Base-by-base conservation (phyloP, 2,113 vertebrate genomes). In the Budorcas taxicolor region DNA sequence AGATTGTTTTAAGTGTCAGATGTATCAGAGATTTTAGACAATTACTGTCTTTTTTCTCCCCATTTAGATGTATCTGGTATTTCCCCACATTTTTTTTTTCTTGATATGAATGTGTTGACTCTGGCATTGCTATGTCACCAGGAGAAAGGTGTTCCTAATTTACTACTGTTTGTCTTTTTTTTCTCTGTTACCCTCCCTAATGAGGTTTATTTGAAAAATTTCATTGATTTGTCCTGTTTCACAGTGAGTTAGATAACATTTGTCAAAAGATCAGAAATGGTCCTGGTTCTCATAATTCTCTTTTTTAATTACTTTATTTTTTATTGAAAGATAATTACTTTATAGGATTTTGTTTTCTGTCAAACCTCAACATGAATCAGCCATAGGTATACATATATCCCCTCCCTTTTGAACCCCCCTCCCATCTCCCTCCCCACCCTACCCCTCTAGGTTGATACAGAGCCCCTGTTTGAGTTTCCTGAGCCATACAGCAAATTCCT, bases 261-360 rank as follows among this genome's bases (percentile, higher is more conserved):
- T 87, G 40, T 87, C 17, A 60, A 33, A 96, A 95, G 52, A 67
- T 88, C 52, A 95, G 53, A 97, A 97, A 67, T 88, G 55, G 55
- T 64, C 52, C 81, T 92, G 57, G 13, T 83, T 89, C 81, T 76
- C 57, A 85, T 81, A 40, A 74, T 74, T 71, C n/a, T 71, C 19
- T 71, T 71, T 71, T 71, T 71, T 1, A 71, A 40, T 23, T n/a
- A 64, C n/a, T 64, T 67, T 33, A 9, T n/a, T 64, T 40, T 74
- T 40, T 40, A 74, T 40, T 40, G 67, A 74, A 74, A 23, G 62
- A 67, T n/a, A 67, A 74, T 74, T 74, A n/a, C 67, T 71, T 71
- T 71, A 74, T 40, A 74, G 67, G 21, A 74, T 74, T 74, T 74
- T 40, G 21, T 74, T 74, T 74, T 40, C 67, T 74, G 67, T 40